Evolutionary conservation across 35 echinoderm and acorn worm genomes (phyloP).

Genomic region (Apostichopus parvimensis): DNA sequence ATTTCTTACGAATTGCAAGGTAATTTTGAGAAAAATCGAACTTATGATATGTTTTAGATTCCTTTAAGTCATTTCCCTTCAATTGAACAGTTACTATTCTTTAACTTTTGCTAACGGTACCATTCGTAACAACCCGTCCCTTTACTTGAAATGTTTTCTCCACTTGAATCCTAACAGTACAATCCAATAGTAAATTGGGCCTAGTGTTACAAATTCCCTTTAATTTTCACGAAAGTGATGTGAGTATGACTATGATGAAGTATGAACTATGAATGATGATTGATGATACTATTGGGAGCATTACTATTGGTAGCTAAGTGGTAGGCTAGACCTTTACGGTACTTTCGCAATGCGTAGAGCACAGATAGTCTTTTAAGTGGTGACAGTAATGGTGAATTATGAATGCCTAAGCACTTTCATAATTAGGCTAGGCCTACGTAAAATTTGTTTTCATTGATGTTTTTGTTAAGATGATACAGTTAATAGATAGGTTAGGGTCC

Average conservation of each 20-base stretch:
- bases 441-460: no score
- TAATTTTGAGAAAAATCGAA: background rate
- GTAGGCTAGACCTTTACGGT: background rate
- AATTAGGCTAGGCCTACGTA: no score
- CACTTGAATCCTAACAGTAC: conserved; percentile 11
- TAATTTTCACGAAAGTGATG: background rate
- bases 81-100: background rate
- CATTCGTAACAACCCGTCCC: background rate
- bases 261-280: background rate
- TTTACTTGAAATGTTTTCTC: background rate
- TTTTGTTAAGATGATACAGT: no score
- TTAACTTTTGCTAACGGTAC: background rate
- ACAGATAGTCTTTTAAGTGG: no score
- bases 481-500: no score
- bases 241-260: background rate
- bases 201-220: conserved; percentile 8
- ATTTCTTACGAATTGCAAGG: background rate
- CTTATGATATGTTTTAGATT: background rate
- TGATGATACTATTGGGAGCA: background rate
- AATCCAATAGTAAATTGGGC: background rate
- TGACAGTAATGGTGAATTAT: no score
- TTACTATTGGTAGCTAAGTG: background rate
- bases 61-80: no score
- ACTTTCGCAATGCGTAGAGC: background rate
- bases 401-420: no score